These are phyloP conservation scores for Chloroceryle aenea DNA, from an alignment of 2,113 vertebrate species.

Conservation along the genomic window DNA sequence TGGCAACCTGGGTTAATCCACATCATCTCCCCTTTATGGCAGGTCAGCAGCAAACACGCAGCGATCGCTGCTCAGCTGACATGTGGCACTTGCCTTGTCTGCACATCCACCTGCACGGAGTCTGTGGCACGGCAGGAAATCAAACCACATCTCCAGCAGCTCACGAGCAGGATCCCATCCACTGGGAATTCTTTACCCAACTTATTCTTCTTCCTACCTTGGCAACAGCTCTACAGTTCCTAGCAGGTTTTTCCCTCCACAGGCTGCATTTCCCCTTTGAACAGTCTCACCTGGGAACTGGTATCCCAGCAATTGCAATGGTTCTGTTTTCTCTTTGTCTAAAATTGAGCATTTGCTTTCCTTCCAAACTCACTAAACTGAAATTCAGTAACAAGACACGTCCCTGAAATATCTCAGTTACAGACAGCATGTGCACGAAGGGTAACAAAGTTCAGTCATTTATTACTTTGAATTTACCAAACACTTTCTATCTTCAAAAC, in stretches of 20 bases:
- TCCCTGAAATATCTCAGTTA: background rate
- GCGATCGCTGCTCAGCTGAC: background rate
- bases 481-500: background rate
- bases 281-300: background rate
- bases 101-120: background rate
- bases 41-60: background rate
- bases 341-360: background rate
- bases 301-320: background rate
- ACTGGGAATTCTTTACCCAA: background rate
- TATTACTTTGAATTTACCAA: background rate
- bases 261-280: background rate
- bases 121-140: background rate
- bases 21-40: background rate
- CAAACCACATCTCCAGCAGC: background rate
- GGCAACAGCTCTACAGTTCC: background rate
- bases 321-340: background rate
- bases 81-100: background rate
- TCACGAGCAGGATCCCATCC: background rate
- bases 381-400: background rate
- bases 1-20: background rate
- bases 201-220: background rate
- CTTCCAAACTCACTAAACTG: background rate
- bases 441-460: background rate
- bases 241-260: background rate
- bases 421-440: accelerated